Conservation (phyloP, 30 jellyfish, hydroid and myxozoan genomes). For the Clytia hemisphaerica region DNA sequence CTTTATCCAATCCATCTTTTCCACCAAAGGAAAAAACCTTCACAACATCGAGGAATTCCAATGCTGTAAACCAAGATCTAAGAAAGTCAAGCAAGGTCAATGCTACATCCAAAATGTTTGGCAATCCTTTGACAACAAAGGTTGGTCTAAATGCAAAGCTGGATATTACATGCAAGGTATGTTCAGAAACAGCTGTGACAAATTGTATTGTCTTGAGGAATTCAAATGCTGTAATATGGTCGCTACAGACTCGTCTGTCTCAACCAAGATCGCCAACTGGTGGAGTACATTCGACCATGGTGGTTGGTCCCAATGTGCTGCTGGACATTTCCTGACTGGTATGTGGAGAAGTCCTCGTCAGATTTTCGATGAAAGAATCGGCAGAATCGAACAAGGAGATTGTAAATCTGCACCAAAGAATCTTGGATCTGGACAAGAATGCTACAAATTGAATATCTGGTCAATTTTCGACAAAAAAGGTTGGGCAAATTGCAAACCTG, state of each 20-base stretch:
- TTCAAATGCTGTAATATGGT: constrained; percentile 17
- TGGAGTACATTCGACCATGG: background rate
- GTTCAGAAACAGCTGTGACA: background rate
- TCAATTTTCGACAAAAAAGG: background rate
- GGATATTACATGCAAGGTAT: constrained; percentile 9
- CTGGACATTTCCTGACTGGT: background rate
- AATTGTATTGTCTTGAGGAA: background rate
- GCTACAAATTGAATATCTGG: background rate
- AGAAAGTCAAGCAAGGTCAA: background rate
- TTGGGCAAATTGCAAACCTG: constrained; percentile 5
- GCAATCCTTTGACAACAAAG: background rate
- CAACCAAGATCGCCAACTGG: too few relatives aligned
- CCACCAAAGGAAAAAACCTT: background rate
- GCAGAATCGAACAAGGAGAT: too few relatives aligned
- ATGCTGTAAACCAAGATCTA: background rate
- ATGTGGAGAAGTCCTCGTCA: background rate
- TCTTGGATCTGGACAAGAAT: too few relatives aligned
- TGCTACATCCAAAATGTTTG: background rate
- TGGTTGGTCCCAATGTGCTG: constrained; percentile 7
- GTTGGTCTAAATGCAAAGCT: constrained; percentile 7
- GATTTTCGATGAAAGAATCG: background rate
- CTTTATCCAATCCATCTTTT: too few relatives aligned
- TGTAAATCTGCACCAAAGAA: too few relatives aligned
- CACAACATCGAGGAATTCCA: constrained; percentile 1
- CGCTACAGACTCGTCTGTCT: too few relatives aligned